Conservation (phyloP, 2,888 invertebrate genomes). For the Ophion ellenae region DNA sequence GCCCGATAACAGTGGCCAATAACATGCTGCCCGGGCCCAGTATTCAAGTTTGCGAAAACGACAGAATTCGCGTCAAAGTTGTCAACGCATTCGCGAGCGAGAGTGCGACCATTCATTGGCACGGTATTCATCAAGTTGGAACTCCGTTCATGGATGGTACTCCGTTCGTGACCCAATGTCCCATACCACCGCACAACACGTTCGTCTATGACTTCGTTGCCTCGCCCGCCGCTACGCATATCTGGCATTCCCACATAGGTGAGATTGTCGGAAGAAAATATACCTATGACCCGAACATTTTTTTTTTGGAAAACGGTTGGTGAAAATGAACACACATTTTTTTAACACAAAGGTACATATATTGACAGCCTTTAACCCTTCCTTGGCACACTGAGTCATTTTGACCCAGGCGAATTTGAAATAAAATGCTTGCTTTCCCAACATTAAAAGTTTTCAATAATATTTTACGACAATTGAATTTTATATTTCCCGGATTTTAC, state of each 20-base stretch:
- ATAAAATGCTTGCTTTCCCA: too few relatives aligned
- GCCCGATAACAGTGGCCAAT: slow-evolving; percentile 74
- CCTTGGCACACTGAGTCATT: too few relatives aligned
- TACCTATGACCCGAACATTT: background rate
- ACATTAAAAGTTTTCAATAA: too few relatives aligned
- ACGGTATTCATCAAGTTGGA: slow-evolving; percentile 83
- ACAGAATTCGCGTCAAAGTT: slow-evolving; percentile 83
- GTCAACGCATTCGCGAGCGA: slow-evolving; percentile 82
- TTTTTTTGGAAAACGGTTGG: too few relatives aligned
- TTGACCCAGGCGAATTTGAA: too few relatives aligned
- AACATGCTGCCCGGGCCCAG: slow-evolving; percentile 77
- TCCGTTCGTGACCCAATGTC: slow-evolving; percentile 83
- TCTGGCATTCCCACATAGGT: slow-evolving; percentile 83
- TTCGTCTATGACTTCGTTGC: slow-evolving; percentile 82
- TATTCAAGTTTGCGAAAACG: slow-evolving; percentile 83
- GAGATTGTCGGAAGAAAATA: slow-evolving; percentile 3
- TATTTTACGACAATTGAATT: too few relatives aligned
- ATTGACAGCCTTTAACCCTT: too few relatives aligned
- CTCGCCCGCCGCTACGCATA: slow-evolving; percentile 82
- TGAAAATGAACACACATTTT: too few relatives aligned
- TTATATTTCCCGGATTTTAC: too few relatives aligned
- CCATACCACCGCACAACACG: slow-evolving; percentile 80
- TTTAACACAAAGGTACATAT: too few relatives aligned
- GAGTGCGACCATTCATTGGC: slow-evolving; percentile 85
- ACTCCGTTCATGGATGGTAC: slow-evolving; percentile 84